Conservation (phyloP, 1,140 invertebrate species). For the Drosophila nigromelanica region DNA sequence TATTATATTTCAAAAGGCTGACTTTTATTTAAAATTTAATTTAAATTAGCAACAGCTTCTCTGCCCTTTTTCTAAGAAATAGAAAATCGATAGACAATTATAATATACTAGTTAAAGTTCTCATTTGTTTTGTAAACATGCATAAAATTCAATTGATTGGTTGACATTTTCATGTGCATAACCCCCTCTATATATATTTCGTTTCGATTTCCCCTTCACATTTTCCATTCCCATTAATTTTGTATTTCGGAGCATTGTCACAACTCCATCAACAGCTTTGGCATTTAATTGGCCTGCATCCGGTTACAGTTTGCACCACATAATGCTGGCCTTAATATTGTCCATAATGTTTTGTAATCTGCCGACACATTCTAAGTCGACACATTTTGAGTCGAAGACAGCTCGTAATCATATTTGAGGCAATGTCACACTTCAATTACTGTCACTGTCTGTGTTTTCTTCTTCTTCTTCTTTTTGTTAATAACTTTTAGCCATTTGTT, state of each 20-base stretch:
- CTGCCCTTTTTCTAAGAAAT: too few relatives aligned
- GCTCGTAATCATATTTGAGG: slow-evolving; percentile 68
- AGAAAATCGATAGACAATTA: too few relatives aligned
- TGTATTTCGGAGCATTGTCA: neutral
- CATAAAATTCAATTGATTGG: neutral
- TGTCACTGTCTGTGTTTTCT: slow-evolving; percentile 44
- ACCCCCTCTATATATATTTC: neutral
- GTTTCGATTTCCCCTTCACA: neutral
- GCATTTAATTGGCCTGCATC: slow-evolving; percentile 31
- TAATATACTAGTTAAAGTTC: neutral
- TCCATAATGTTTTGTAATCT: slow-evolving; percentile 29
- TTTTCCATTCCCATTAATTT: neutral
- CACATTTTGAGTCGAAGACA: slow-evolving; percentile 41
- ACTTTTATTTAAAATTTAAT: too few relatives aligned
- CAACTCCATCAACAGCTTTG: slow-evolving; percentile 15
- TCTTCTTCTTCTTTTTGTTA: slow-evolving; percentile 42
- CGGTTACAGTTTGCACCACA: slow-evolving; percentile 37
- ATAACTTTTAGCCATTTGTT: slow-evolving; percentile 61
- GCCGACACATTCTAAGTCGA: slow-evolving; percentile 30
- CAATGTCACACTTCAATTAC: slow-evolving; percentile 74
- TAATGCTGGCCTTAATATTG: slow-evolving; percentile 1
- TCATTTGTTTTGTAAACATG: neutral
- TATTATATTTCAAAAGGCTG: too few relatives aligned
- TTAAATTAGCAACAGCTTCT: too few relatives aligned
- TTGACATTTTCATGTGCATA: neutral